phyloP scores from a whole-genome alignment of 2,113 vertebrate species.

The Oryzias melastigma region DNA sequence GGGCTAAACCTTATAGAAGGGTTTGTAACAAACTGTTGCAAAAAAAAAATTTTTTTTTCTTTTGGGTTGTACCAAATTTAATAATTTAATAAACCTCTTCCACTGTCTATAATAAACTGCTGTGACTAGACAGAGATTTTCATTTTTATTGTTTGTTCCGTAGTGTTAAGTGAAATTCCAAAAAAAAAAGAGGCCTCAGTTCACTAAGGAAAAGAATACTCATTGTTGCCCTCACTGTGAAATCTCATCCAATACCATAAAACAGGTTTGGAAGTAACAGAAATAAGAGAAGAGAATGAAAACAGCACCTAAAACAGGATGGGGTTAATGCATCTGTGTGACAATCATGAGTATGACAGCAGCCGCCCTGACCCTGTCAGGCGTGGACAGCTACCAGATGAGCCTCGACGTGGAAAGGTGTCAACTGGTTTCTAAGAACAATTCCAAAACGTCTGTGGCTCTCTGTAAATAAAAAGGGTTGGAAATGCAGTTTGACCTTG shows the following conservation, averaged over 20 bases:
- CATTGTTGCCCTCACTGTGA: constrained; percentile 46
- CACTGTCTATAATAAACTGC: background rate
- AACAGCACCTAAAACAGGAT: constrained; percentile 10
- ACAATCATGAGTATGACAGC: constrained; percentile 62
- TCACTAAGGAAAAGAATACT: constrained; percentile 60
- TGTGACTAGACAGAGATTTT: constrained; percentile 11
- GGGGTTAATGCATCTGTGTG: constrained; percentile 32
- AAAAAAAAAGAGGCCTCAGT: constrained; percentile 32
- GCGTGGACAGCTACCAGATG: constrained; percentile 63
- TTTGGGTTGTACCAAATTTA: too few relatives aligned
- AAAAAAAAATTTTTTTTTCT: too few relatives aligned
- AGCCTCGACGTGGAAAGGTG: constrained; percentile 64
- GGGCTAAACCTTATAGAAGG: too few relatives aligned
- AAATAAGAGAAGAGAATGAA: constrained; percentile 8
- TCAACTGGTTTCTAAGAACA: constrained; percentile 57
- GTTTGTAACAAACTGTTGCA: too few relatives aligned
- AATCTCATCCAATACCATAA: constrained; percentile 52
- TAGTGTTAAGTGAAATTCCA: constrained; percentile 11
- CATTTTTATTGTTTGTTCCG: constrained; percentile 20
- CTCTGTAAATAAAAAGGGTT: background rate
- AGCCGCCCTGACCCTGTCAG: constrained; percentile 59
- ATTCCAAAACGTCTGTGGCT: constrained; percentile 47
- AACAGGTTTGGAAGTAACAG: constrained; percentile 57
- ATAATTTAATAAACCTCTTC: too few relatives aligned
- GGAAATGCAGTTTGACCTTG: constrained; percentile 25